Conservation (phyloP, 2,113 vertebrate genomes). For the Halichoeres trimaculatus region DNA sequence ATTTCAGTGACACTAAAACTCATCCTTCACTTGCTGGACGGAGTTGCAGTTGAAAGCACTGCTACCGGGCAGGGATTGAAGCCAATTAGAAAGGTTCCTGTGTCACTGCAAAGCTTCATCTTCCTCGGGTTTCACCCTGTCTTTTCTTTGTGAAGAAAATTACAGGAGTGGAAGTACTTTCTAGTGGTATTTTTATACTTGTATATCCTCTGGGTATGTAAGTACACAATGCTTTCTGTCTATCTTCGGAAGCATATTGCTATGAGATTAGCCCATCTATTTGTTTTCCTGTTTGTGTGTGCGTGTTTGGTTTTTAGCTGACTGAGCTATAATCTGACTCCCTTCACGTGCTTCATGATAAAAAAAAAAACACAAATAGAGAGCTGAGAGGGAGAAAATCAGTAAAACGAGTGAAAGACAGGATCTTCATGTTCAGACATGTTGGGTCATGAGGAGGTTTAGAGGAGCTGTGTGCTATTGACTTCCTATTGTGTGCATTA, state of each 20-base stretch:
- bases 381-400: constrained; percentile 26
- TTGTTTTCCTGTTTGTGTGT: constrained; percentile 21
- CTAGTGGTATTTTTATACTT: constrained; percentile 20
- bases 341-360: constrained; percentile 46
- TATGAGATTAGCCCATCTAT: constrained; percentile 12
- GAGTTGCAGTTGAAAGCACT: constrained; percentile 23
- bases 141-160: constrained; percentile 34
- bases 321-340: constrained; percentile 58
- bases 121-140: constrained; percentile 44
- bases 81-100: constrained; percentile 20
- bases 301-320: constrained; percentile 51
- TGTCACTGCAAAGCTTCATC: constrained; percentile 32
- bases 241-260: constrained; percentile 19
- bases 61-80: constrained; percentile 18
- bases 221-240: constrained; percentile 29
- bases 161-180: constrained; percentile 15
- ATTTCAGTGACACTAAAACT: neutral
- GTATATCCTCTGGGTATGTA: constrained; percentile 5
- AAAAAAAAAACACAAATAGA: constrained; percentile 58
- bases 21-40: constrained; percentile 5
- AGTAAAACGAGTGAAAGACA: constrained; percentile 45
- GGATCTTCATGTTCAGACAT: constrained; percentile 52
- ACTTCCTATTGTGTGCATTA: constrained; percentile 46
- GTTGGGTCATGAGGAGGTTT: constrained; percentile 42
- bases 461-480: constrained; percentile 45